These are phyloP conservation scores for Athalia cordata DNA, from an alignment of 2,888 invertebrate species.

Conservation along the genomic window DNA sequence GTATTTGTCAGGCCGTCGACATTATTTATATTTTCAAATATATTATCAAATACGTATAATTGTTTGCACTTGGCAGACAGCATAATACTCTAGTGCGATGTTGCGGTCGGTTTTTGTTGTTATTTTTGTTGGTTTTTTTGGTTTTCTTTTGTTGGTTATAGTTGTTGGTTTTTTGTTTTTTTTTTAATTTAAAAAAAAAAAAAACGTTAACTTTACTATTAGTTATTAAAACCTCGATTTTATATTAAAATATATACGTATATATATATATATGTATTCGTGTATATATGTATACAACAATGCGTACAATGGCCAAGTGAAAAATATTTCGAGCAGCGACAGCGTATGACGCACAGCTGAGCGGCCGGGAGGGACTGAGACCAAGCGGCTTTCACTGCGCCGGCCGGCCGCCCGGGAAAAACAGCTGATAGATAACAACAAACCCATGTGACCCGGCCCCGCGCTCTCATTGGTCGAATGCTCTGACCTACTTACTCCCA, in stretches of 20 bases:
- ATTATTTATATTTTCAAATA: conserved; percentile 51
- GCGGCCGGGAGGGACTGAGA: conserved; percentile 68
- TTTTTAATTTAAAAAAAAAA: no score
- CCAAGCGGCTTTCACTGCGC: conserved; percentile 70
- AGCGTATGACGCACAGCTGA: conserved; percentile 71
- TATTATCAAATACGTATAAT: conserved; percentile 40
- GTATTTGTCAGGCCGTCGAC: conserved; percentile 60
- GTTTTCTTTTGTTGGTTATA: background rate
- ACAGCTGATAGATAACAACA: conserved; percentile 83
- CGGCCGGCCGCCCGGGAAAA: conserved; percentile 71
- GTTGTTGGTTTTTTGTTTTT: background rate
- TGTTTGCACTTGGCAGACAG: conserved; percentile 55
- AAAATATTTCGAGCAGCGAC: conserved; percentile 50
- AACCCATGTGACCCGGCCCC: conserved; percentile 78
- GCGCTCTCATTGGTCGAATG: conserved; percentile 72
- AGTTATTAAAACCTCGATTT: no score
- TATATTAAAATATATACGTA: no score
- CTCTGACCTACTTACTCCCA: conserved; percentile 78
- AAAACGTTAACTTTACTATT: no score
- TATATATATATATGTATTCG: no score
- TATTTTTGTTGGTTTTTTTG: conserved; percentile 68
- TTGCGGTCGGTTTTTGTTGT: conserved; percentile 58
- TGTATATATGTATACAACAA: no score
- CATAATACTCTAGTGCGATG: conserved; percentile 57
- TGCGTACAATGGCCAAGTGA: conserved; percentile 21